Evolutionary conservation across 23 tunicate genomes (phyloP), one percentile per base, ranked within the genome.

Genomic region (Aplidium turbinatum): DNA sequence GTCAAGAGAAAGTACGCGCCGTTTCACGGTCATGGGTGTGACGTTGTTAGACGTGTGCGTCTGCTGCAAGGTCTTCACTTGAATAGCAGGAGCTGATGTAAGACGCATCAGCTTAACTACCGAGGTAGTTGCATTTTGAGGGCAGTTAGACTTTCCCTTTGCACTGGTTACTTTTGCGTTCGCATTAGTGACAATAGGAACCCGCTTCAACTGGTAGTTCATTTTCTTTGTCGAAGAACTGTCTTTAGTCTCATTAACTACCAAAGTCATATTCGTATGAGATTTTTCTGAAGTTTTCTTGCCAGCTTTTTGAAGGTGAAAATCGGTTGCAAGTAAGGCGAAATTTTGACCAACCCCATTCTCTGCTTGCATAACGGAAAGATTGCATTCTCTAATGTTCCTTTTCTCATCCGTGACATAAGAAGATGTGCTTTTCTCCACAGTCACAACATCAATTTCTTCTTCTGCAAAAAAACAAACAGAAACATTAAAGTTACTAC

Each of bases 381-480:
- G 47, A 4, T 69, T 75, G 18, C 80, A 39, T 1, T 70, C 31
- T 27, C 47, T 26, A n/a, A n/a, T n/a, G n/a, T n/a, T n/a, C n/a
- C n/a, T n/a, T 54, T 31, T 76, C 35, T 45, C 47, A 16, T 58
- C 45, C 51, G 68, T 48, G 16, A 67, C 1, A 30, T 23, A 57
- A 25, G 46, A 32, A 26, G 46, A 57, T 0, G 70, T 33, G 16
- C 47, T 58, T 16, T 66, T 75, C 32, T 81, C 87, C 3, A 88
- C 96, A 5, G 96, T 88, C 7, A 88, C 96, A 30, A 88, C 96
- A 35, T 88, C 96, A 7, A 88, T 83, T 81, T 88, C 96, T 67
- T 88, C 96, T 27, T 88, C 96, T 88, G 94, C 53, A 87, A 80
- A 58, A 46, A 45, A 61, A 45, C 16, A n/a, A 5, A 32, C n/a